Evolutionary conservation across 2,797 vertebrate genomes (phyloP).

Genomic region (Gallinago stenura): DNA sequence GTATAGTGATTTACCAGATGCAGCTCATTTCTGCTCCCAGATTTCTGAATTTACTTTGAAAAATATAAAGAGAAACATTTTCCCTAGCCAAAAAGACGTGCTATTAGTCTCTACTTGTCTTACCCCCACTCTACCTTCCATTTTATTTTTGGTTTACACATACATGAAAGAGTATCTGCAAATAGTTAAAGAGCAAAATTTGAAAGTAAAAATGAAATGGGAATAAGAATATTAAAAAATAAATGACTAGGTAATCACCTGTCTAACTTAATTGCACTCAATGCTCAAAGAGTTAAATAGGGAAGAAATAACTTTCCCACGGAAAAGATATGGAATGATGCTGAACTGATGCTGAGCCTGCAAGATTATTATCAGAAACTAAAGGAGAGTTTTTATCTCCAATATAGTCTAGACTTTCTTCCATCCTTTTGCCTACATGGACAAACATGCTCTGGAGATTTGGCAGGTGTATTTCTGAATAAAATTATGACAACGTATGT

Average conservation of each 20-base stretch:
- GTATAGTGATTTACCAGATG: not conserved
- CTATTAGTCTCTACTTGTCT: not conserved
- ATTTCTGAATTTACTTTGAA: not conserved
- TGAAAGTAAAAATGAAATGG: not conserved
- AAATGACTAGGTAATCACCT: not conserved
- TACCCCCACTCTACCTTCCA: not conserved
- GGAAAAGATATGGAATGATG: not conserved
- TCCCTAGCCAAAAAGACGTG: not conserved
- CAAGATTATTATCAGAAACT: not conserved
- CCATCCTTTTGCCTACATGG: not conserved
- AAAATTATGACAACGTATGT: accelerated
- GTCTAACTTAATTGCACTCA: not conserved
- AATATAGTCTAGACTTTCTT: not conserved
- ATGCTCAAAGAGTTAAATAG: not conserved
- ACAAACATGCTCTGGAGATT: not conserved
- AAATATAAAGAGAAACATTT: not conserved
- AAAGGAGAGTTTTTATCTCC: not conserved
- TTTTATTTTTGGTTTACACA: not conserved
- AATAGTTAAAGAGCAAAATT: not conserved
- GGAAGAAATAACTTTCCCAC: not conserved
- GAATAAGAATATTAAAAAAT: not conserved
- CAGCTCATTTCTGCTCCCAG: not conserved
- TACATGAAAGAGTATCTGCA: not conserved
- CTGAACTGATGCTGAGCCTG: not conserved
- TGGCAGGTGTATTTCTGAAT: not conserved